These are phyloP conservation scores for Dioctria rufipes DNA, from an alignment of 2,888 invertebrate genomes.

Conservation along the genomic window DNA sequence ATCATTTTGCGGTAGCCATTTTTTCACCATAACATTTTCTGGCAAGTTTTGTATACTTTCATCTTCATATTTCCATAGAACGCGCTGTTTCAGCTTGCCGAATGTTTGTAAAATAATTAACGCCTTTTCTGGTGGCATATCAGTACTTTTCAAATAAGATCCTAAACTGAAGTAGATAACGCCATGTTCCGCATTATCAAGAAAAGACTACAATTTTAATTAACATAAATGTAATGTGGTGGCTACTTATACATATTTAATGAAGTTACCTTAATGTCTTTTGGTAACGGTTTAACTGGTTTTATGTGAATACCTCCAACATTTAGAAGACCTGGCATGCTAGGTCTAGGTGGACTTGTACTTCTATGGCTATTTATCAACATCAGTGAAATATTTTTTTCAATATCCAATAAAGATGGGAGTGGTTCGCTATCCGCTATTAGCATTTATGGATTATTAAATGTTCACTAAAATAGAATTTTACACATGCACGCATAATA, in stretches of 20 bases:
- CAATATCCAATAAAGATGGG: slow-evolving; percentile 71
- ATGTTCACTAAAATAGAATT: no score
- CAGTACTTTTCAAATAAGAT: slow-evolving; percentile 70
- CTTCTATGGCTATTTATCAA: slow-evolving; percentile 73
- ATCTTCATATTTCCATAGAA: slow-evolving; percentile 74
- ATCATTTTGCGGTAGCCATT: slow-evolving; percentile 75
- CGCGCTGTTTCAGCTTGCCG: slow-evolving; percentile 70
- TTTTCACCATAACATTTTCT: slow-evolving; percentile 70
- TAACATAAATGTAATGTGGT: no score
- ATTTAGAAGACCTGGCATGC: slow-evolving; percentile 68
- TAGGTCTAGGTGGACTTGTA: slow-evolving; percentile 71
- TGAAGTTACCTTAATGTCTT: slow-evolving; percentile 63
- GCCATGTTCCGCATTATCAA: slow-evolving; percentile 70
- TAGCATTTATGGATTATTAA: no score
- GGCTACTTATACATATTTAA: neutral
- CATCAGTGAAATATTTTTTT: slow-evolving; percentile 72
- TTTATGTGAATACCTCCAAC: slow-evolving; percentile 70
- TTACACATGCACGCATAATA: no score
- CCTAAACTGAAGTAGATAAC: slow-evolving; percentile 73
- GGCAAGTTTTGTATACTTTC: slow-evolving; percentile 68
- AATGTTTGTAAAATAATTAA: slow-evolving; percentile 70
- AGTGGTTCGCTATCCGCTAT: slow-evolving; percentile 59
- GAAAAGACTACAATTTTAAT: slow-evolving; percentile 63
- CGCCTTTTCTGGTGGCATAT: slow-evolving; percentile 70
- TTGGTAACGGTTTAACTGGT: slow-evolving; percentile 65